These are phyloP conservation scores for Pipa parva DNA, from an alignment of 2,113 vertebrate genomes.

Conservation along the genomic window DNA sequence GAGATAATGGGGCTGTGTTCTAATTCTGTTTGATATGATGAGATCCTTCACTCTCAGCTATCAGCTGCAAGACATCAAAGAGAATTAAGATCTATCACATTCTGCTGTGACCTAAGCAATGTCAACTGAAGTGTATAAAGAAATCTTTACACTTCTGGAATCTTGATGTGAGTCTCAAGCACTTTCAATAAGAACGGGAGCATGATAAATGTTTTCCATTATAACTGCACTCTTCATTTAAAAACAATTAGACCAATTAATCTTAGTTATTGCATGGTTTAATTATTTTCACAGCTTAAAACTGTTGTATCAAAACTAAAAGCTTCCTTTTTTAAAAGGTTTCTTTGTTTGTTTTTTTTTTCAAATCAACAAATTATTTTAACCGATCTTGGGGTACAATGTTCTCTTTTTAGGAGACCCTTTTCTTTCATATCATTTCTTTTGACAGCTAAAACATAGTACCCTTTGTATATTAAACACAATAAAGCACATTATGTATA, in stretches of 20 bases:
- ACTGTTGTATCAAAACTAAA: not conserved
- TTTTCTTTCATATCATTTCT: too few species aligned
- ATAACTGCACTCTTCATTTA: not conserved
- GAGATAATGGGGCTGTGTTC: slow-evolving; percentile 37
- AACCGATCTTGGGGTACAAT: too few species aligned
- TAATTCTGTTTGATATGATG: slow-evolving; percentile 40
- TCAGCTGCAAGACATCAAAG: slow-evolving; percentile 38
- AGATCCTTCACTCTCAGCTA: slow-evolving; percentile 33
- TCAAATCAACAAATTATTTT: too few species aligned
- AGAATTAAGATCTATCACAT: slow-evolving; percentile 37
- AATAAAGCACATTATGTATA: too few species aligned
- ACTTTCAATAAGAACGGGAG: slow-evolving; percentile 3
- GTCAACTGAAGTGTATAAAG: slow-evolving; percentile 29
- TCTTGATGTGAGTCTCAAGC: not conserved
- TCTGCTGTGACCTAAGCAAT: slow-evolving; percentile 34
- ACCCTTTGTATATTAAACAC: too few species aligned
- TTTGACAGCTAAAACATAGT: too few species aligned
- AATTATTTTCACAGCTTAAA: not conserved
- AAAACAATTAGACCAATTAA: not conserved
- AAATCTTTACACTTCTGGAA: slow-evolving; percentile 5
- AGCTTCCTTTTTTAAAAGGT: not conserved
- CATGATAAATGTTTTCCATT: not conserved
- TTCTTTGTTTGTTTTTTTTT: too few species aligned
- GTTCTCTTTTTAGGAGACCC: too few species aligned
- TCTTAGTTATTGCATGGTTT: slow-evolving; percentile 1